phyloP scores from a whole-genome alignment of 2,888 invertebrate species.

The Dynastes tityus region DNA sequence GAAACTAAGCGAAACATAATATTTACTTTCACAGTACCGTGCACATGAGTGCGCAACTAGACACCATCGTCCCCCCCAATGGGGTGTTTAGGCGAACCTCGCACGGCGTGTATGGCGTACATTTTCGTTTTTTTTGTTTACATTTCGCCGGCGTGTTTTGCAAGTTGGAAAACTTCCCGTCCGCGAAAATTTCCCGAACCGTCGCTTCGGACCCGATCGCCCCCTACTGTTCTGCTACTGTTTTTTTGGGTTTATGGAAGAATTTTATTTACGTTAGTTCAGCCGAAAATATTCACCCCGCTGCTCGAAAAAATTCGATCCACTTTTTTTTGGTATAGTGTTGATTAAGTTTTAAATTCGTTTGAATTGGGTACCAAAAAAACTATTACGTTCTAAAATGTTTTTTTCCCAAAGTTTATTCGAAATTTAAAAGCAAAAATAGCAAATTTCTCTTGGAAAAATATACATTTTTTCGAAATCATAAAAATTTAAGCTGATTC shows the following conservation, averaged over 20 bases:
- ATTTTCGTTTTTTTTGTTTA: constrained; percentile 21
- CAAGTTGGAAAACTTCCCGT: constrained; percentile 12
- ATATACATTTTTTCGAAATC: too few relatives aligned
- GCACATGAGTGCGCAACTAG: constrained; percentile 27
- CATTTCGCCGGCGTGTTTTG: constrained; percentile 6
- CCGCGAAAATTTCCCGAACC: not conserved
- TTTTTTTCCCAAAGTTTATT: too few relatives aligned
- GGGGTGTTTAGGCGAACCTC: not conserved
- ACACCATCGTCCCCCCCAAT: constrained; percentile 1
- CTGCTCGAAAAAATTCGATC: not conserved
- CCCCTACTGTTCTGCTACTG: not conserved
- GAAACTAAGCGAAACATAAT: constrained; percentile 25
- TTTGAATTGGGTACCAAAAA: too few relatives aligned
- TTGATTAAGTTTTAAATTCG: too few relatives aligned
- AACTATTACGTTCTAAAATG: too few relatives aligned
- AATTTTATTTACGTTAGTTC: not conserved
- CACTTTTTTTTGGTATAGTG: not conserved
- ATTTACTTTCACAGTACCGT: constrained; percentile 22
- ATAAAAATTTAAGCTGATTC: too few relatives aligned
- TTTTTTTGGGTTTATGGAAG: too few relatives aligned
- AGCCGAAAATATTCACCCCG: constrained; percentile 12
- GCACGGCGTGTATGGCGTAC: not conserved
- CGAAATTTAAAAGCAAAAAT: too few relatives aligned
- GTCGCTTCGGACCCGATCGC: not conserved
- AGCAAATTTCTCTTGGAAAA: too few relatives aligned